Base-by-base conservation (phyloP, 1,140 invertebrate genomes). In the Ylistrum balloti region DNA sequence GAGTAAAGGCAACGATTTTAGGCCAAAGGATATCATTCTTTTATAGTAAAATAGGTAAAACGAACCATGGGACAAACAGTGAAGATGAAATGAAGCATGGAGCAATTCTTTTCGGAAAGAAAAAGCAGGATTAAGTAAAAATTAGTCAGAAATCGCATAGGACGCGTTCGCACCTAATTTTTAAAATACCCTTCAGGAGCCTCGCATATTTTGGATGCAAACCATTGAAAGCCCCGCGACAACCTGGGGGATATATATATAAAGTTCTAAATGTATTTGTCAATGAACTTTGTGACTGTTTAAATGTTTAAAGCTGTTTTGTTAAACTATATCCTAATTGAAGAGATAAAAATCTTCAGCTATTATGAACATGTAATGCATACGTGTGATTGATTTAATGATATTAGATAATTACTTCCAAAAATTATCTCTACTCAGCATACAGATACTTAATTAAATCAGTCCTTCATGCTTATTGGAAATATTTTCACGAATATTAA, bases 281-380 rank as follows among this genome's bases (percentile, higher is more conserved):
- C 56, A 74, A 74, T 74, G 56, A 74, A 74, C 56, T 74, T 74
- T 74, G 56, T 74, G 56, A 74, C 56, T 74, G 56, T 74, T 74
- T 74, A 74, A 74, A 74, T 7, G 56, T n/a, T 74, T 28, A 74
- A 28, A 28, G 3, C 1, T 74, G 56, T 74, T n/a, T 28, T 28
- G 56, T 74, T 74, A 74, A 28, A 28, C 22, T 74, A 74, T 74
- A 74, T 74, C 56, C n/a, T 74, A 74, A 74, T 74, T 74, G 56
- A 28, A 28, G 5, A 74, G 56, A 74, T 74, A 74, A 74, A 5
- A 28, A 74, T 74, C 56, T 5, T 5, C 56, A 74, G 56, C 22
- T 74, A 28, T 74, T 74, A 74, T 74, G 3, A n/a, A 74, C 56
- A n/a, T 74, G 56, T 28, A 74, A 74, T 74, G 5, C 11, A 74